These are phyloP conservation scores for Mycetomoellerius zeteki DNA, from an alignment of 1,140 invertebrate species.

Conservation along the genomic window DNA sequence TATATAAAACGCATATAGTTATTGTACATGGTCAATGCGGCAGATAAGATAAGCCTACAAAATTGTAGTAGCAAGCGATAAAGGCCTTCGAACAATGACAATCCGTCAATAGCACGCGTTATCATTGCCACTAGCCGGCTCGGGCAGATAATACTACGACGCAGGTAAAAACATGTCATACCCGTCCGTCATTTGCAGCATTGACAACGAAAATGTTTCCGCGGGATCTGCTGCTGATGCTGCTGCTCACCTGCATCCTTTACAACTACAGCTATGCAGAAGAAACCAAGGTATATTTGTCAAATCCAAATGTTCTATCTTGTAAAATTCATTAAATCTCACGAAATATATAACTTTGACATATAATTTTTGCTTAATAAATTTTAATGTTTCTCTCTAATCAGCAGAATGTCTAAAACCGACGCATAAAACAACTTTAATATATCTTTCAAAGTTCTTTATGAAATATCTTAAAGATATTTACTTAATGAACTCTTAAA, in stretches of 20 bases:
- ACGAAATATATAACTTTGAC: neutral
- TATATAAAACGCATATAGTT: neutral
- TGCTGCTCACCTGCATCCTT: slow-evolving; percentile 12
- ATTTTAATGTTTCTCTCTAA: neutral
- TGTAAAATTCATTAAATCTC: neutral
- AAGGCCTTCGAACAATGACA: slow-evolving; percentile 32
- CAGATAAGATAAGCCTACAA: slow-evolving; percentile 64
- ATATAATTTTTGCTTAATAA: neutral
- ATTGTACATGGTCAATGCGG: neutral
- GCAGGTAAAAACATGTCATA: slow-evolving; percentile 34
- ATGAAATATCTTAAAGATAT: too few relatives aligned
- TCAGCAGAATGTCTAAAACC: too few relatives aligned
- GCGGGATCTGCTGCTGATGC: slow-evolving; percentile 5
- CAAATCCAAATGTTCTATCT: neutral
- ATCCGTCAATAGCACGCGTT: slow-evolving; percentile 65
- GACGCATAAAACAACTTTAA: too few relatives aligned
- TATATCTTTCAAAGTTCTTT: too few relatives aligned
- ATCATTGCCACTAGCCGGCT: slow-evolving; percentile 30
- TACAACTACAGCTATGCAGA: slow-evolving; percentile 2
- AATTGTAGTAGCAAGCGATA: slow-evolving; percentile 41
- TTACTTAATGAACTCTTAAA: too few relatives aligned
- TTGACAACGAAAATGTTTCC: slow-evolving; percentile 62
- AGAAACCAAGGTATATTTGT: slow-evolving; percentile 24
- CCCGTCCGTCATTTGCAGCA: slow-evolving; percentile 20
- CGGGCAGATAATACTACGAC: slow-evolving; percentile 41